A percentile compares a stretch with the other conserved stretches of the same genome.
phyloP scores from a whole-genome alignment of 2,797 vertebrate species.

The Sorex maritimensis region DNA sequence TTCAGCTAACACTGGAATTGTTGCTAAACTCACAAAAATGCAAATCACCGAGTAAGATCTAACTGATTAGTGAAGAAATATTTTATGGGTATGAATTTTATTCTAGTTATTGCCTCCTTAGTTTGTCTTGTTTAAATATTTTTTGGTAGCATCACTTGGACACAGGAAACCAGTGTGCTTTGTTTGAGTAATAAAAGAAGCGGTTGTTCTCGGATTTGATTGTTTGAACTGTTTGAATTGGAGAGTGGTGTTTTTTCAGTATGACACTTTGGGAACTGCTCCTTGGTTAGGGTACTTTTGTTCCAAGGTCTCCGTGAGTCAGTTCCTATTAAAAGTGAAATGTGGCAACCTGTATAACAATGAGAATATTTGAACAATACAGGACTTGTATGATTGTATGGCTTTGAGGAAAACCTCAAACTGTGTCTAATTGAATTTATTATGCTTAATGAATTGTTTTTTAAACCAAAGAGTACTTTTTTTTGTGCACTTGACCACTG shows the following conservation, averaged over 20 bases:
- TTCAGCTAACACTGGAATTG: slow-evolving; percentile 42
- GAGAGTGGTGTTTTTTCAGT: slow-evolving; percentile 78
- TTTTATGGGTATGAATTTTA: slow-evolving; percentile 78
- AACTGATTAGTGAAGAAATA: slow-evolving; percentile 47
- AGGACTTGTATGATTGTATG: slow-evolving; percentile 76
- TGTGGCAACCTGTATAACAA: slow-evolving; percentile 69
- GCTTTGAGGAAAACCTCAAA: slow-evolving; percentile 84
- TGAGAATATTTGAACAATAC: slow-evolving; percentile 84
- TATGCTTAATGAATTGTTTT: slow-evolving; percentile 78
- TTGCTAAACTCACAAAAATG: slow-evolving; percentile 52
- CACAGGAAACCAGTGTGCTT: slow-evolving; percentile 81
- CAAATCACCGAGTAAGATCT: slow-evolving; percentile 27
- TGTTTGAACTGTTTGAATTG: slow-evolving; percentile 80
- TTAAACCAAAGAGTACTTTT: slow-evolving; percentile 82
- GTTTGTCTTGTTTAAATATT: slow-evolving; percentile 75
- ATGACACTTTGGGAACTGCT: slow-evolving; percentile 80
- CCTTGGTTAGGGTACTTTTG: slow-evolving; percentile 80
- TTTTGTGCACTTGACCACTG: slow-evolving; percentile 82
- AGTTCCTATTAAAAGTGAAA: slow-evolving; percentile 83
- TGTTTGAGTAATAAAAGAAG: slow-evolving; percentile 85
- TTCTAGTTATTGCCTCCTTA: slow-evolving; percentile 67
- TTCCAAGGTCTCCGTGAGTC: slow-evolving; percentile 84
- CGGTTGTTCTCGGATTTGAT: slow-evolving; percentile 82
- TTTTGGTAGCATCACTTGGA: slow-evolving; percentile 80
- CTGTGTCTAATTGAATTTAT: slow-evolving; percentile 82